Evolutionary conservation across 2,797 vertebrate genomes (phyloP).

Genomic region (Odontamblyopus lacepedii): DNA sequence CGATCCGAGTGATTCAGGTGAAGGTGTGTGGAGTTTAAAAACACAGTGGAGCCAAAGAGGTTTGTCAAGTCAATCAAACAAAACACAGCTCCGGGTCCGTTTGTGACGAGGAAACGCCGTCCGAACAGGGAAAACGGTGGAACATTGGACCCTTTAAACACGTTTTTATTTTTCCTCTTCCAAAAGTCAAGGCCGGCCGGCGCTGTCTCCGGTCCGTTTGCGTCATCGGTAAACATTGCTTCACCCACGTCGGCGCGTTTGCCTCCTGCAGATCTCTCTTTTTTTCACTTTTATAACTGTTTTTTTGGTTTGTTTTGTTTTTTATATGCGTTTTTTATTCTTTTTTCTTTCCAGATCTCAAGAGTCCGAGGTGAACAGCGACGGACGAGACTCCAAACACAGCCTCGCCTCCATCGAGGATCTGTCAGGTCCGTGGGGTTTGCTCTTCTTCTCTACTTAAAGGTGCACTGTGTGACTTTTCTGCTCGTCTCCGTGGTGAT

Average conservation of each 20-base stretch:
- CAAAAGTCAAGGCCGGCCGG: constrained; percentile 42
- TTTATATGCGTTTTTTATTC: neutral
- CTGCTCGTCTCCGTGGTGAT: too few relatives aligned
- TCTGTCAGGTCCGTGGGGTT: constrained; percentile 80
- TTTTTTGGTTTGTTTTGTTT: too few relatives aligned
- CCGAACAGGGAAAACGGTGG: too few relatives aligned
- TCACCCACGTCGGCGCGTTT: neutral
- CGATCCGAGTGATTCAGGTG: too few relatives aligned
- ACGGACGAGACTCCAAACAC: constrained; percentile 87
- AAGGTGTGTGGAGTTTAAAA: too few relatives aligned
- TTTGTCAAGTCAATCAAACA: too few relatives aligned
- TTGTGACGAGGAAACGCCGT: too few relatives aligned
- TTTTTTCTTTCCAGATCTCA: constrained; percentile 83
- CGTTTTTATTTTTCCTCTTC: constrained; percentile 17
- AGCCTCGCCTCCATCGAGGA: constrained; percentile 87
- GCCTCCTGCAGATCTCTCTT: neutral
- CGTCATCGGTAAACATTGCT: constrained; percentile 9
- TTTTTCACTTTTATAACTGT: neutral
- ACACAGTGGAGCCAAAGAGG: too few relatives aligned
- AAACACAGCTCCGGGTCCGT: too few relatives aligned
- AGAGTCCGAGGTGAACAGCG: constrained; percentile 84
- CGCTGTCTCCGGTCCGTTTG: neutral
- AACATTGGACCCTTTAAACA: too few relatives aligned
- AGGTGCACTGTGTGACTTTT: too few relatives aligned
- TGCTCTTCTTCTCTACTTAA: neutral